phyloP scores from a whole-genome alignment of 2,888 invertebrate species.

The Perithous albicinctus region DNA sequence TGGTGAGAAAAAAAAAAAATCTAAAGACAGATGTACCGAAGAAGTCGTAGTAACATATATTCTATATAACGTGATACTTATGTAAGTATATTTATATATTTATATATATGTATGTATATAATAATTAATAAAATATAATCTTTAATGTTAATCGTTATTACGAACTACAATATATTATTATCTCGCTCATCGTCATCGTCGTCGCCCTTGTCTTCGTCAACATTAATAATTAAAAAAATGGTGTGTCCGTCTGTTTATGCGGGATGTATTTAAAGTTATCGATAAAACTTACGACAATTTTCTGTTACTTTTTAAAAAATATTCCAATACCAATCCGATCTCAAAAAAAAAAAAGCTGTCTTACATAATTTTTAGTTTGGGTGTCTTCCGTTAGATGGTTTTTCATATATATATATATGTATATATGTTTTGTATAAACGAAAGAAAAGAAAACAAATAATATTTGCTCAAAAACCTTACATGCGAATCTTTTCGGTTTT shows the following conservation, averaged over 20 bases:
- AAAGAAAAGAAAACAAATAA: conserved; percentile 26
- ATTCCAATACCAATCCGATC: conserved; percentile 55
- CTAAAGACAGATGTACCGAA: conserved; percentile 59
- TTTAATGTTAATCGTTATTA: conserved; percentile 80
- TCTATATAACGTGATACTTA: conserved; percentile 81
- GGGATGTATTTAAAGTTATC: conserved; percentile 19
- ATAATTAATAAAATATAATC: conserved; percentile 84
- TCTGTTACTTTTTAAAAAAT: conserved; percentile 25
- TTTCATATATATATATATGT: too few relatives aligned
- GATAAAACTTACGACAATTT: conserved; percentile 39
- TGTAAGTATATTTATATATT: conserved; percentile 77
- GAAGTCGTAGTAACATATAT: conserved; percentile 76
- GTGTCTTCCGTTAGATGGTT: conserved; percentile 71
- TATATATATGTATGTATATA: conserved; percentile 76
- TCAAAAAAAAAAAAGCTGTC: conserved; percentile 71
- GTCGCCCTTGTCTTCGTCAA: conserved; percentile 71
- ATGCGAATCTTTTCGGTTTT: conserved; percentile 39
- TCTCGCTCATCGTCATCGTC: conserved; percentile 77
- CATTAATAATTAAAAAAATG: conserved; percentile 40
- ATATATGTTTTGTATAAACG: neutral
- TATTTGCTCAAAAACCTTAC: conserved; percentile 62
- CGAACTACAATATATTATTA: conserved; percentile 80
- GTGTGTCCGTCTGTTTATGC: conserved; percentile 25
- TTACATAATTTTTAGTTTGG: conserved; percentile 70
- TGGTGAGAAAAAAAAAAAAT: conserved; percentile 16